Evolutionary conservation across 2,888 invertebrate genomes (phyloP).

Genomic region (Eulithis testata): DNA sequence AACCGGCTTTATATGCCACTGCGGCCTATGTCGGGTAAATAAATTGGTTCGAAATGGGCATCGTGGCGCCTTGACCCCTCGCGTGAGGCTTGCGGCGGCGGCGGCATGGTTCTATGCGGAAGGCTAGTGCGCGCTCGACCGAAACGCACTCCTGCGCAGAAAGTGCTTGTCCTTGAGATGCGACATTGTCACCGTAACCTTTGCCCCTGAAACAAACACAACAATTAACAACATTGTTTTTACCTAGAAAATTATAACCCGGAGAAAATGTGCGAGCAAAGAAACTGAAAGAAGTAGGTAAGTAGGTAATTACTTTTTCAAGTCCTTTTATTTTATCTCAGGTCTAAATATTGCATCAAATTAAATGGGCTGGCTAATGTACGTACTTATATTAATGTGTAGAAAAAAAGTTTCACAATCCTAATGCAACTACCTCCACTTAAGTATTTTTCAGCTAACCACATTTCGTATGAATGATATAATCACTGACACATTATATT

Average conservation of each 20-base stretch:
- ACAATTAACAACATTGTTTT: slow-evolving; percentile 28
- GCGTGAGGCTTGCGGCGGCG: slow-evolving; percentile 49
- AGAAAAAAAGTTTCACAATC: not conserved
- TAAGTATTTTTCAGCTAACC: too few species aligned
- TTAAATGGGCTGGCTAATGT: slow-evolving; percentile 1
- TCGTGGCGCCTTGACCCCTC: slow-evolving; percentile 66
- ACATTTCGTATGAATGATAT: too few species aligned
- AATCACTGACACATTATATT: too few species aligned
- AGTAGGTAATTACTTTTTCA: slow-evolving; percentile 12
- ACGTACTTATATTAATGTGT: not conserved
- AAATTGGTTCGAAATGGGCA: slow-evolving; percentile 58
- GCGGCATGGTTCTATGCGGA: slow-evolving; percentile 67
- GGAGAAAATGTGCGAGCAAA: slow-evolving; percentile 9
- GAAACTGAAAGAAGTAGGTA: slow-evolving; percentile 7
- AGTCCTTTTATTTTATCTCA: not conserved
- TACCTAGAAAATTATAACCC: slow-evolving; percentile 8
- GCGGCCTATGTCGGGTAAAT: slow-evolving; percentile 37
- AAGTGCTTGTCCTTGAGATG: slow-evolving; percentile 76
- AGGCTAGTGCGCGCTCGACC: slow-evolving; percentile 70
- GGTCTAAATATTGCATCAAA: not conserved
- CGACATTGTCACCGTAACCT: slow-evolving; percentile 60
- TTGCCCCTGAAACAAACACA: slow-evolving; percentile 61
- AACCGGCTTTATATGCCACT: slow-evolving; percentile 6
- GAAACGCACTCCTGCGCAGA: slow-evolving; percentile 78
- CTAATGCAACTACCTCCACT: too few species aligned